phyloP scores from a whole-genome alignment of 2,797 vertebrate species.

The Sandelia bainsii region DNA sequence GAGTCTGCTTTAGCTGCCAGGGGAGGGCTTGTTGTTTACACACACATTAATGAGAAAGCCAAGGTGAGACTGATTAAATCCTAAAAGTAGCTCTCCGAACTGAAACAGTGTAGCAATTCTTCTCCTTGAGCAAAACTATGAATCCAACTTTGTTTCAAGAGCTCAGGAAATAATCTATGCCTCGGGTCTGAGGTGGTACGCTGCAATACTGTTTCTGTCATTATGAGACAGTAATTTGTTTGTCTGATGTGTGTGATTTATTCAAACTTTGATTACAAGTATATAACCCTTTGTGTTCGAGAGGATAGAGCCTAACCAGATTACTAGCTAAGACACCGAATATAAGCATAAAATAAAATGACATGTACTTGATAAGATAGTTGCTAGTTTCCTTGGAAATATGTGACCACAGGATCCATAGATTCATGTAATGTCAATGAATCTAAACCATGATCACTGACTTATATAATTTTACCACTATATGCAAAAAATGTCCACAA shows the following conservation, averaged over 20 bases:
- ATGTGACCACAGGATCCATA: background rate
- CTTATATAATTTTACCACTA: background rate
- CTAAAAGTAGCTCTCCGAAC: slow-evolving; percentile 68
- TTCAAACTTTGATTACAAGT: slow-evolving; percentile 60
- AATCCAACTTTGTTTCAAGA: slow-evolving; percentile 56
- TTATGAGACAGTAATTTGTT: slow-evolving; percentile 65
- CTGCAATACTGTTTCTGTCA: slow-evolving; percentile 40
- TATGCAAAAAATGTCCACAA: background rate
- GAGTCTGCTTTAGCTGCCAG: slow-evolving; percentile 75
- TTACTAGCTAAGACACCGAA: slow-evolving; percentile 41
- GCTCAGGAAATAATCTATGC: slow-evolving; percentile 56
- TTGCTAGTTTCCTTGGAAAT: background rate
- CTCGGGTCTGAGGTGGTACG: slow-evolving; percentile 44
- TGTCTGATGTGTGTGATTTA: slow-evolving; percentile 61
- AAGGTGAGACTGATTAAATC: slow-evolving; percentile 79
- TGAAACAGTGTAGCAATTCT: slow-evolving; percentile 60
- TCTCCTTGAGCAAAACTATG: slow-evolving; percentile 61
- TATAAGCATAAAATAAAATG: background rate
- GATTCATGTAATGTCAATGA: background rate
- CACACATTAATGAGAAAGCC: slow-evolving; percentile 80
- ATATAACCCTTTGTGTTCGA: slow-evolving; percentile 49
- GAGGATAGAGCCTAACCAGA: slow-evolving; percentile 46
- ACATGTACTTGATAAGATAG: slow-evolving; percentile 3
- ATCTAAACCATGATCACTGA: background rate
- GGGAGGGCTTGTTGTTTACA: slow-evolving; percentile 79